These are phyloP conservation scores for Meta bourneti DNA, from an alignment of 2,888 invertebrate species.

Conservation along the genomic window DNA sequence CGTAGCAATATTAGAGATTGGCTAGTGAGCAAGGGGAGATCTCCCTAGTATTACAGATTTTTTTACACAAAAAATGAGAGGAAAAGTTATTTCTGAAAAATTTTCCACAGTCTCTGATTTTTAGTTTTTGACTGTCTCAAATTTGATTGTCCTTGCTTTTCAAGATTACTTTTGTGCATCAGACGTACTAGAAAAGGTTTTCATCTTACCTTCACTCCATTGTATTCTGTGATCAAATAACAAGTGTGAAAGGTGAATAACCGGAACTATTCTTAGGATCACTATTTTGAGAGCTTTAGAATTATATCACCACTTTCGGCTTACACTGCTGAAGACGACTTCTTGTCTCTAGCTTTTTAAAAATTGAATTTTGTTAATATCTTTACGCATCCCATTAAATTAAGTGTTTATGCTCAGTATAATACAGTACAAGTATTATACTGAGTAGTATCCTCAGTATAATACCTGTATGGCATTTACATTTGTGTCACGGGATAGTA, in stretches of 20 bases:
- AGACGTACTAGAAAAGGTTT: not conserved
- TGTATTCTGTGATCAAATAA: not conserved
- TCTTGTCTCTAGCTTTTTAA: not conserved
- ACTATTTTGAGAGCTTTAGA: not conserved
- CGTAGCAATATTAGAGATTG: not conserved
- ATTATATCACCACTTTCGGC: not conserved
- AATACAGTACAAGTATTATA: too few species aligned
- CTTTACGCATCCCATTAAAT: too few species aligned
- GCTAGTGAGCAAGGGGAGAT: not conserved
- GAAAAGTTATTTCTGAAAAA: not conserved
- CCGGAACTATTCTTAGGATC: not conserved
- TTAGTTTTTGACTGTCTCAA: not conserved
- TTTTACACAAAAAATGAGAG: not conserved
- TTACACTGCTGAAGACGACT: not conserved
- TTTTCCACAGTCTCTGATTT: not conserved
- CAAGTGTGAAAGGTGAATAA: not conserved
- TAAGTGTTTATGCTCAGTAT: too few species aligned
- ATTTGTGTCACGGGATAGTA: too few species aligned
- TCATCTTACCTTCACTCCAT: not conserved
- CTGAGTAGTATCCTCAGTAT: too few species aligned
- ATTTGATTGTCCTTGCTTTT: not conserved
- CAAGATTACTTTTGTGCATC: not conserved
- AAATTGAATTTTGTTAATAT: not conserved
- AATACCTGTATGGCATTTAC: too few species aligned
- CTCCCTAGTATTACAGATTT: not conserved